Conservation (phyloP, 2,113 vertebrate species). For the Gulo gulo region DNA sequence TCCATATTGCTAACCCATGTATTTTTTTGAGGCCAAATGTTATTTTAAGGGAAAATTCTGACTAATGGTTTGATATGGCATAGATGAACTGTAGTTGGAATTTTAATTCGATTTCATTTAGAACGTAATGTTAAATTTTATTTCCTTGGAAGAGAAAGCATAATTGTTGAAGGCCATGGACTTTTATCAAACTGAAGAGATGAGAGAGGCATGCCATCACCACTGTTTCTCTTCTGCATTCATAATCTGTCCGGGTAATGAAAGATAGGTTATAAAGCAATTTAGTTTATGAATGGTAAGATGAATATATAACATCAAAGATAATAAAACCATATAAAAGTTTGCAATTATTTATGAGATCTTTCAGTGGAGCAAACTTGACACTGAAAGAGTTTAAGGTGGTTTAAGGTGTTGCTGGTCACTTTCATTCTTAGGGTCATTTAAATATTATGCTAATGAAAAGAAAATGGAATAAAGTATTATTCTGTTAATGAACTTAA, state of each 20-base stretch:
- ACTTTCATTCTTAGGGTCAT: conserved; percentile 45
- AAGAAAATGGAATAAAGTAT: conserved; percentile 47
- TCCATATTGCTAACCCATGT: background rate
- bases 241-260: background rate
- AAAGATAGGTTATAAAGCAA: conserved; percentile 33
- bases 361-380: conserved; percentile 47
- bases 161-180: background rate
- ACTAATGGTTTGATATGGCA: background rate
- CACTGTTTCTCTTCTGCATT: conserved; percentile 33
- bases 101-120: conserved; percentile 52
- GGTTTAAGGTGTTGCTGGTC: background rate
- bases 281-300: conserved; percentile 21
- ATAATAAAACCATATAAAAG: conserved; percentile 22
- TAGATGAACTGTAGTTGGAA: background rate
- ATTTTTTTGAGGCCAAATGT: conserved; percentile 25
- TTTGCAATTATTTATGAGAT: conserved; percentile 39
- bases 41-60: conserved; percentile 35
- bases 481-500: conserved; percentile 70
- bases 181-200: conserved; percentile 10
- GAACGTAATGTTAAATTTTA: conserved; percentile 43
- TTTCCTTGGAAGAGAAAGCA: conserved; percentile 24
- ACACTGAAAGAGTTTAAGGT: conserved; percentile 37
- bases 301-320: conserved; percentile 19
- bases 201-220: background rate
- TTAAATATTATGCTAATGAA: conserved; percentile 57